These are phyloP conservation scores for Drosophila sulfurigaster DNA, from an alignment of 1,140 invertebrate genomes.

Conservation along the genomic window DNA sequence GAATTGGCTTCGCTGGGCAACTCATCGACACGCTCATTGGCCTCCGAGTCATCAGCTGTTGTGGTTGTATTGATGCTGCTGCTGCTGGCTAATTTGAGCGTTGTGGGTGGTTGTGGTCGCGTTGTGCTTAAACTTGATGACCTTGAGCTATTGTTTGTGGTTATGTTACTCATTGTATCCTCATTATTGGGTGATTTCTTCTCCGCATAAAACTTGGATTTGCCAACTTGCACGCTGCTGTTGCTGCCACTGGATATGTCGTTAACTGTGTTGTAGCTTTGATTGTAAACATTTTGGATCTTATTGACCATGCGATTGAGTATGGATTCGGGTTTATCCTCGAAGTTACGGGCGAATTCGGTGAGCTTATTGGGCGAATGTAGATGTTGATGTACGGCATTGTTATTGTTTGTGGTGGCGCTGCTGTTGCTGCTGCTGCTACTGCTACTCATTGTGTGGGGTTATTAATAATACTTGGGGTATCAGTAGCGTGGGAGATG, in stretches of 20 bases:
- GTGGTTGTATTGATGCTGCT: slow-evolving; percentile 33
- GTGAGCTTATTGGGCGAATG: slow-evolving; percentile 90
- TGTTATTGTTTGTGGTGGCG: slow-evolving; percentile 77
- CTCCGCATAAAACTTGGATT: slow-evolving; percentile 73
- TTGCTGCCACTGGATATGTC: slow-evolving; percentile 69
- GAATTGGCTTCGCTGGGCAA: slow-evolving; percentile 82
- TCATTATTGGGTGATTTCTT: slow-evolving; percentile 10
- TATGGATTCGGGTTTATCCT: slow-evolving; percentile 78
- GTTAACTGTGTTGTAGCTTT: slow-evolving; percentile 84
- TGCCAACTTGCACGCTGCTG: slow-evolving; percentile 62
- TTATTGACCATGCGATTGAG: slow-evolving; percentile 82
- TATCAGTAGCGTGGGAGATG: slow-evolving; percentile 55
- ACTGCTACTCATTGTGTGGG: slow-evolving; percentile 42
- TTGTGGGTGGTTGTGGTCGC: slow-evolving; percentile 58
- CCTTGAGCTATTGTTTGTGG: slow-evolving; percentile 12
- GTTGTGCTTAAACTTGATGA: slow-evolving; percentile 39
- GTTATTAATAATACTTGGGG: slow-evolving; percentile 42
- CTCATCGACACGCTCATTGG: slow-evolving; percentile 53
- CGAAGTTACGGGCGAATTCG: slow-evolving; percentile 88
- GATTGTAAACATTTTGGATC: slow-evolving; percentile 84
- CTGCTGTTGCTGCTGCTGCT: slow-evolving; percentile 71
- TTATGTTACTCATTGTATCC: slow-evolving; percentile 30
- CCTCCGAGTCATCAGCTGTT: slow-evolving; percentile 55
- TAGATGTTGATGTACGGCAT: slow-evolving; percentile 88
- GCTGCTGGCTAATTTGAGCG: slow-evolving; percentile 48